A percentile compares a stretch with the other conserved stretches of the same genome.
These are phyloP conservation scores for Sciurus carolinensis DNA, from an alignment of 2,797 vertebrate genomes.

Conservation along the genomic window DNA sequence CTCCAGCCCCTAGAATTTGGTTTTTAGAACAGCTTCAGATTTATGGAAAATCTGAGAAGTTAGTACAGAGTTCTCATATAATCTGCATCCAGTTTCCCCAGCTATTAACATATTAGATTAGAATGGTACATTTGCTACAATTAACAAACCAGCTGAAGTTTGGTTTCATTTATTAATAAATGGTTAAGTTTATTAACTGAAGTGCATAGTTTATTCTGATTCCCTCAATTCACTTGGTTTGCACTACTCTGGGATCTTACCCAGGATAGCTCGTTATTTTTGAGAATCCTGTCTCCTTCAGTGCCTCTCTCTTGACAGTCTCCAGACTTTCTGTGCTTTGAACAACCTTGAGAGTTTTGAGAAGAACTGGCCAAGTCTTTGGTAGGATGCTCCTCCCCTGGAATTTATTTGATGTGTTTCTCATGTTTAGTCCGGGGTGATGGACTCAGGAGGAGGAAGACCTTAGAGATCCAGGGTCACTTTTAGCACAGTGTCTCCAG, in stretches of 20 bases:
- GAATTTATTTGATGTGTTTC: neutral
- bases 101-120: neutral
- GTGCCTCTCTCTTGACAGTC: neutral
- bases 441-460: neutral
- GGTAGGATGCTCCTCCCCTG: neutral
- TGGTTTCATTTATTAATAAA: constrained; percentile 18
- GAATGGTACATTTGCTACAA: constrained; percentile 11
- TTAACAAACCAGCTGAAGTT: constrained; percentile 13
- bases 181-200: neutral
- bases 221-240: constrained; percentile 7
- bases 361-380: neutral
- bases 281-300: neutral
- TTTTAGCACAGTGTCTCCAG: neutral
- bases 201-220: neutral
- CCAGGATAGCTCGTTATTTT: neutral
- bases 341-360: neutral
- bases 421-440: neutral
- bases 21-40: neutral
- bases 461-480: neutral
- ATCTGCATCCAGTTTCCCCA: neutral
- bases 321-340: neutral
- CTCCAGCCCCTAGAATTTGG: too few species aligned
- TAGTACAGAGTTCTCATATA: neutral
- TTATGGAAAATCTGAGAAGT: constrained; percentile 26
- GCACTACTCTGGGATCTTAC: neutral